Evolutionary conservation across 2,797 vertebrate species (phyloP).

Genomic region (Tragelaphus oryx): DNA sequence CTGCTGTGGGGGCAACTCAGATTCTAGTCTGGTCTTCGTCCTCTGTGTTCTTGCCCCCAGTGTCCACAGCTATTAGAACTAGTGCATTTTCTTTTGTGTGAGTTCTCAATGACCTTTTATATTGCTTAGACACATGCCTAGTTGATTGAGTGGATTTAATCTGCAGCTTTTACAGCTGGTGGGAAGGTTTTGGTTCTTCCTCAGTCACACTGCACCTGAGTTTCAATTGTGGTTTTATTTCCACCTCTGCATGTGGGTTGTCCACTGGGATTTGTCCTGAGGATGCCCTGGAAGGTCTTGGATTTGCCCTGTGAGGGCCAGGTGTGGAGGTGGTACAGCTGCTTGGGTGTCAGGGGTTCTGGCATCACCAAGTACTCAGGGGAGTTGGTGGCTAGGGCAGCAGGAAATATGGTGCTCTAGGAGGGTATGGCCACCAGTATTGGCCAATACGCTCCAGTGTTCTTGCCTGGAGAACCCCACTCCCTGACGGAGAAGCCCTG

Average conservation of each 20-base stretch:
- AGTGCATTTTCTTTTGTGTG: not conserved
- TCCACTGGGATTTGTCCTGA: not conserved
- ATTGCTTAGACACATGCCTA: not conserved
- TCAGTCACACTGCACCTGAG: not conserved
- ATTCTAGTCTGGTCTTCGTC: not conserved
- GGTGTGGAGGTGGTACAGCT: not conserved
- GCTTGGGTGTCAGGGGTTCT: not conserved
- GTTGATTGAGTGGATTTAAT: not conserved
- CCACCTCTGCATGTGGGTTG: not conserved
- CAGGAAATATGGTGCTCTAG: not conserved
- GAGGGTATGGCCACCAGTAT: not conserved
- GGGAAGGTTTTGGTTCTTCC: not conserved
- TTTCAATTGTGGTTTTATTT: not conserved
- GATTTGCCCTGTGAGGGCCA: not conserved
- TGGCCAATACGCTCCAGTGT: fast-evolving
- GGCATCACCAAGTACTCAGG: not conserved
- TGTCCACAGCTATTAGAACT: not conserved
- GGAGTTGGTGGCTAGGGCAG: not conserved
- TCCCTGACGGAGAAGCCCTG: not conserved
- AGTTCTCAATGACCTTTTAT: not conserved
- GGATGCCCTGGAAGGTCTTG: not conserved
- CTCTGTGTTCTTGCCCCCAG: fast-evolving
- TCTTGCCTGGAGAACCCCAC: not conserved
- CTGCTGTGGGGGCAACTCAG: not conserved
- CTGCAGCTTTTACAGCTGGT: not conserved